These are phyloP conservation scores for Lepidurus arcticus DNA, from an alignment of 1,140 invertebrate species.

Conservation along the genomic window DNA sequence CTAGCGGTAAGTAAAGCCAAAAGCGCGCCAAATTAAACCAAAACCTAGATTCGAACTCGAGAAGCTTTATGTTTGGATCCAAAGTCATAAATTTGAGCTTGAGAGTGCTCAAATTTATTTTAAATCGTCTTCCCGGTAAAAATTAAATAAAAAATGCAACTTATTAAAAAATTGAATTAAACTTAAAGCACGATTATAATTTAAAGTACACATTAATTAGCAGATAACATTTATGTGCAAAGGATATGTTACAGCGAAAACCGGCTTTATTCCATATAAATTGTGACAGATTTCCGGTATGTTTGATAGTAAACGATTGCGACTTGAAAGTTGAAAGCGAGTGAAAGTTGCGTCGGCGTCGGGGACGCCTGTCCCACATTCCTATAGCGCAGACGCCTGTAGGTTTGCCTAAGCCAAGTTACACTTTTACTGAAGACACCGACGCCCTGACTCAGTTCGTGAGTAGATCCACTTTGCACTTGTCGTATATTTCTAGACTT, in stretches of 20 bases:
- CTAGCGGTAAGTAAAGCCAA: neutral
- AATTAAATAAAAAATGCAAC: too few relatives aligned
- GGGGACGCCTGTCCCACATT: neutral
- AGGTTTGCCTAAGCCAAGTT: neutral
- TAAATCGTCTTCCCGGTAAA: too few relatives aligned
- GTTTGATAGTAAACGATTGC: neutral
- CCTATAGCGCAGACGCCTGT: neutral
- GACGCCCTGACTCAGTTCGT: slow-evolving; percentile 7
- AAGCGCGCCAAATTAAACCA: neutral
- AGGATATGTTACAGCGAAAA: too few relatives aligned
- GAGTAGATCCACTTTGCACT: neutral
- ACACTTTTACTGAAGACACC: neutral
- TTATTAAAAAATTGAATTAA: too few relatives aligned
- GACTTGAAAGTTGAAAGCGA: neutral
- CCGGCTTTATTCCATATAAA: too few relatives aligned
- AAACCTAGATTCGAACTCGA: too few relatives aligned
- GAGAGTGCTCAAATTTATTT: too few relatives aligned
- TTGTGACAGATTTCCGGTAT: neutral
- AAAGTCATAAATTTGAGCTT: too few relatives aligned
- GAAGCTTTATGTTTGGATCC: too few relatives aligned
- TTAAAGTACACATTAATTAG: too few relatives aligned
- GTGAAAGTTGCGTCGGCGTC: slow-evolving; percentile 13
- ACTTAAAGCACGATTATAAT: too few relatives aligned
- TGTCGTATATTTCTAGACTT: neutral
- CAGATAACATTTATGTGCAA: too few relatives aligned